These are phyloP conservation scores for Argynnis bischoffii DNA, from an alignment of 2,888 invertebrate genomes.

Conservation along the genomic window DNA sequence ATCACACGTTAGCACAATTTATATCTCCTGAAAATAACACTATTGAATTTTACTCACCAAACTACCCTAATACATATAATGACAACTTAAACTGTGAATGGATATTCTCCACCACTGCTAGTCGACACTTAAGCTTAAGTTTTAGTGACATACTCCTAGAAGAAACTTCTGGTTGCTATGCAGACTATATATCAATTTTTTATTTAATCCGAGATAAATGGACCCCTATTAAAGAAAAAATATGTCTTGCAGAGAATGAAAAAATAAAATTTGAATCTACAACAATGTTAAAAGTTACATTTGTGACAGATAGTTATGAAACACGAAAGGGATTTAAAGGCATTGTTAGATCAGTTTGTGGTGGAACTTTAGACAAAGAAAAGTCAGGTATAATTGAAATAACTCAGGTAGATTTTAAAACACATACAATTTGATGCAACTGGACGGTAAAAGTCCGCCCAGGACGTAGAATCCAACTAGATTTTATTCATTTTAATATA, in stretches of 20 bases:
- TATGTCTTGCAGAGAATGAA: constrained; percentile 77
- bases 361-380: constrained; percentile 82
- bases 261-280: constrained; percentile 59
- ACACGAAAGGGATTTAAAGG: constrained; percentile 87
- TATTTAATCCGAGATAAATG: constrained; percentile 80
- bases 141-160: constrained; percentile 85
- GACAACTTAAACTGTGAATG: constrained; percentile 87
- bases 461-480: constrained; percentile 87
- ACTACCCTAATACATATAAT: constrained; percentile 87
- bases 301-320: constrained; percentile 83
- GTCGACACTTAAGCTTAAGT: constrained; percentile 83
- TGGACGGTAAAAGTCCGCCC: constrained; percentile 89
- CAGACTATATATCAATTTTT: constrained; percentile 85
- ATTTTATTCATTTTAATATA: constrained; percentile 84
- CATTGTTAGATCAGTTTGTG: constrained; percentile 84
- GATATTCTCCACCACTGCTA: constrained; percentile 84
- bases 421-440: constrained; percentile 76
- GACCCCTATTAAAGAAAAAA: constrained; percentile 70
- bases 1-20: constrained; percentile 49
- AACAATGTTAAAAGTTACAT: constrained; percentile 85
- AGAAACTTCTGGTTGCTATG: constrained; percentile 75
- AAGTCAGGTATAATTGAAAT: constrained; percentile 80
- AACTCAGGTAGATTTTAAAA: constrained; percentile 46
- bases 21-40: constrained; percentile 47
- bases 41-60: constrained; percentile 85